Percentiles rank a stretch among this genome's conserved stretches.
phyloP scores from a whole-genome alignment of 2,113 vertebrate genomes.

The Apodemus sylvaticus region DNA sequence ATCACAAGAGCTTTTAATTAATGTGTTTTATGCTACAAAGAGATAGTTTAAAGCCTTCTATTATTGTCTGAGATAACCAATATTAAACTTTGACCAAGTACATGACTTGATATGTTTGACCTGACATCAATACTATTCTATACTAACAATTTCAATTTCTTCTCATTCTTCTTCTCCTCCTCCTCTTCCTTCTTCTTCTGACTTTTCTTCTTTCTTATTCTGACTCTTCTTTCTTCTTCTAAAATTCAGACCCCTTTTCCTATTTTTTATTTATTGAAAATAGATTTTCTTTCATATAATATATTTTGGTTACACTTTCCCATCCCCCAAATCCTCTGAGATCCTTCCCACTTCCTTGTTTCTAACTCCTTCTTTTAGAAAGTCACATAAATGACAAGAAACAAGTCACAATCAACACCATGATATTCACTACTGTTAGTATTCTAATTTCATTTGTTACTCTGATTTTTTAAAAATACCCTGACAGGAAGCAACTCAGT shows the following conservation, averaged over 20 bases:
- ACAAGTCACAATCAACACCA: slow-evolving; percentile 20
- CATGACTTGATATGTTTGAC: not conserved
- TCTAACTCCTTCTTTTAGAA: not conserved
- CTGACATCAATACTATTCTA: not conserved
- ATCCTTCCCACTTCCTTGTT: not conserved
- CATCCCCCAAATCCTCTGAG: not conserved
- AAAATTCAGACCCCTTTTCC: not conserved
- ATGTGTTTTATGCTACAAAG: slow-evolving; percentile 25
- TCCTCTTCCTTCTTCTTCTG: too few relatives aligned
- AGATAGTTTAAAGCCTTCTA: not conserved
- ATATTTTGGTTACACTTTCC: not conserved
- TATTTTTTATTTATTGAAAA: not conserved
- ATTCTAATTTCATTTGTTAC: not conserved
- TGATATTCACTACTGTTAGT: not conserved
- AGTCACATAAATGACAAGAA: slow-evolving; percentile 13
- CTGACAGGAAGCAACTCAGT: not conserved
- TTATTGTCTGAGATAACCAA: slow-evolving; percentile 4
- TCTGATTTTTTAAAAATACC: too few relatives aligned
- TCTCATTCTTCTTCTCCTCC: not conserved
- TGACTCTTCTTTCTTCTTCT: not conserved
- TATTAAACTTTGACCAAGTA: not conserved
- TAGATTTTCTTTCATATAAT: not conserved
- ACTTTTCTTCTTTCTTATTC: not conserved
- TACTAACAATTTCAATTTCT: not conserved
- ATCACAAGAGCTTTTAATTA: slow-evolving; percentile 10